These are phyloP conservation scores for Toxonevra muliebris DNA, from an alignment of 2,888 invertebrate species.

Conservation along the genomic window DNA sequence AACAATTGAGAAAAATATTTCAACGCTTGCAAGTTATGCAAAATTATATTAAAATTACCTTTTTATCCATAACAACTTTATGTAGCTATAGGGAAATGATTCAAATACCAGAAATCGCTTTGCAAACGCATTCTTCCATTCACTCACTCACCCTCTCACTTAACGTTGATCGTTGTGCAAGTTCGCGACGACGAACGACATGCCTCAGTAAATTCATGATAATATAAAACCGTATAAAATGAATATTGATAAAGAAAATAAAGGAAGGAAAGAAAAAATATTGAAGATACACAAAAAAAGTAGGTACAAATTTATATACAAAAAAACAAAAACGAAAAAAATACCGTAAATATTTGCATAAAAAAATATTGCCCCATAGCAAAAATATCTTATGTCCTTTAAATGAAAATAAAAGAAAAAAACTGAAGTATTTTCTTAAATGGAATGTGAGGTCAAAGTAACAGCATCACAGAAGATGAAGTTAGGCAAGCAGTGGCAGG, in stretches of 20 bases:
- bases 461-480: slow-evolving; percentile 1
- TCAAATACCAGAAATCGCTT: too few species aligned
- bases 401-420: too few species aligned
- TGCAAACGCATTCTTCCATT: too few species aligned
- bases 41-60: neutral
- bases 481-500: neutral
- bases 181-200: too few species aligned
- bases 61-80: too few species aligned
- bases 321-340: neutral
- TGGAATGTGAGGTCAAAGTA: slow-evolving; percentile 11
- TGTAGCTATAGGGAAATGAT: too few species aligned
- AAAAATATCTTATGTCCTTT: neutral
- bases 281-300: neutral
- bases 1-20: neutral
- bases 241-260: slow-evolving; percentile 14
- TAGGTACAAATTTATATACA: neutral
- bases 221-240: slow-evolving; percentile 9
- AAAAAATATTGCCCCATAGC: neutral
- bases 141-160: too few species aligned
- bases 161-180: too few species aligned
- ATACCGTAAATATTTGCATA: slow-evolving; percentile 1
- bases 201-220: neutral
- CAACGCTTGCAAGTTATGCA: too few species aligned
- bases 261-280: neutral
- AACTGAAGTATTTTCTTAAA: too few species aligned